A percentile compares a stretch with the other conserved stretches of the same genome.
phyloP scores from a whole-genome alignment of 2,888 invertebrate genomes.

The Ferrisia virgata region DNA sequence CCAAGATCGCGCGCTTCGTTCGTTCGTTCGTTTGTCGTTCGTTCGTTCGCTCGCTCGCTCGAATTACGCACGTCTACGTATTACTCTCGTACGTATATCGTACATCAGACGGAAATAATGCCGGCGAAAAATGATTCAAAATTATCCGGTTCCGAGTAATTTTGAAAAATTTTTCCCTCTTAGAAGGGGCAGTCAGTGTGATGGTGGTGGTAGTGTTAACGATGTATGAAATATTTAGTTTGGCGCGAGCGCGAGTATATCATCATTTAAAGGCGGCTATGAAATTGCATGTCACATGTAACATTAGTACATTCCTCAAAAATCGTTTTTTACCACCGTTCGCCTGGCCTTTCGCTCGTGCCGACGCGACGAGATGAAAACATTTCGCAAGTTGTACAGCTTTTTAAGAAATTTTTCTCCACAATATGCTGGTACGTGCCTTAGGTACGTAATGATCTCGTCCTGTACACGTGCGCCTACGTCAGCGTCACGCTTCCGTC shows the following conservation, averaged over 20 bases:
- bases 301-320: constrained; percentile 21
- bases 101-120: not conserved
- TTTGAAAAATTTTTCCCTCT: constrained; percentile 14
- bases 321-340: not conserved
- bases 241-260: constrained; percentile 8
- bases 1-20: not conserved
- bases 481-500: not conserved
- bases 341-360: not conserved
- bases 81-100: not conserved
- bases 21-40: no score
- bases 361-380: not conserved
- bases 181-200: not conserved
- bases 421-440: constrained; percentile 23
- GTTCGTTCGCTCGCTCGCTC: not conserved
- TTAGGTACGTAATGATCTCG: not conserved
- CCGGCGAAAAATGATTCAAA: not conserved
- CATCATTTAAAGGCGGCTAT: not conserved
- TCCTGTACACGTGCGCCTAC: not conserved
- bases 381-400: not conserved
- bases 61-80: not conserved
- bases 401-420: constrained; percentile 31
- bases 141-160: not conserved
- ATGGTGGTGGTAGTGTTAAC: not conserved
- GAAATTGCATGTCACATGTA: constrained; percentile 26
- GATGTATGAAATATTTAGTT: not conserved